phyloP scores from a whole-genome alignment of 92 coral and sea anemone genomes.

The Diadumene lineata region DNA sequence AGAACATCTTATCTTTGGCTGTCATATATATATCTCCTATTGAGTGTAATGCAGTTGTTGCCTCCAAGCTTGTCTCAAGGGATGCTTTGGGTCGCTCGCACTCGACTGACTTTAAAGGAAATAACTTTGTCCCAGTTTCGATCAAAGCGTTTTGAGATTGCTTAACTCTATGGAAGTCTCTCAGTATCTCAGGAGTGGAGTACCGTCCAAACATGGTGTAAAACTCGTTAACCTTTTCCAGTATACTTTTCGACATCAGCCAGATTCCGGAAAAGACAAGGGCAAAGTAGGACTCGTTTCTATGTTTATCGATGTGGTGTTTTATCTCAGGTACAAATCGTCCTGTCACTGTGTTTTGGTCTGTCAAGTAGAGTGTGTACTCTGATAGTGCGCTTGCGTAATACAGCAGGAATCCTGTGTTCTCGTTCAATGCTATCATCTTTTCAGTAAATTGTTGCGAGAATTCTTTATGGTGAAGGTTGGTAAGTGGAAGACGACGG shows the following conservation, averaged over 20 bases:
- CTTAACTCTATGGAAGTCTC: slow-evolving; percentile 4
- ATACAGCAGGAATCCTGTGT: slow-evolving; percentile 18
- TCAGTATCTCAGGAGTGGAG: slow-evolving; percentile 3
- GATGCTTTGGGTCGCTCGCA: slow-evolving; percentile 15
- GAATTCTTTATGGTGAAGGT: neutral
- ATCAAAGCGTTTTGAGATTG: slow-evolving; percentile 6
- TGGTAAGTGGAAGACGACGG: slow-evolving; percentile 20
- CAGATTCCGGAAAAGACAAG: neutral
- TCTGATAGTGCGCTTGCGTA: slow-evolving; percentile 24
- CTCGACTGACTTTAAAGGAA: neutral
- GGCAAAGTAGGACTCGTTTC: slow-evolving; percentile 10
- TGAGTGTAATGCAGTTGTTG: neutral
- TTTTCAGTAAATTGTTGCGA: slow-evolving; percentile 1
- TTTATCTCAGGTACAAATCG: slow-evolving; percentile 30
- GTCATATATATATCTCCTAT: slow-evolving; percentile 3
- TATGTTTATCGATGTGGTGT: neutral
- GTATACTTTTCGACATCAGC: neutral
- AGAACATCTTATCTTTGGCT: slow-evolving; percentile 1
- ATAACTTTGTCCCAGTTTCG: neutral
- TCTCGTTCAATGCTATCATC: slow-evolving; percentile 11
- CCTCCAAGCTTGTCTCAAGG: slow-evolving; percentile 1
- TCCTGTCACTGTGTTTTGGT: neutral
- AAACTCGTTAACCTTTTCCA: slow-evolving; percentile 18
- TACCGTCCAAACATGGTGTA: slow-evolving; percentile 27
- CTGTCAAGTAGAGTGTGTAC: slow-evolving; percentile 11